Base-by-base conservation (phyloP, 2,888 invertebrate genomes). In the Acanthococcus lagerstroemiae region DNA sequence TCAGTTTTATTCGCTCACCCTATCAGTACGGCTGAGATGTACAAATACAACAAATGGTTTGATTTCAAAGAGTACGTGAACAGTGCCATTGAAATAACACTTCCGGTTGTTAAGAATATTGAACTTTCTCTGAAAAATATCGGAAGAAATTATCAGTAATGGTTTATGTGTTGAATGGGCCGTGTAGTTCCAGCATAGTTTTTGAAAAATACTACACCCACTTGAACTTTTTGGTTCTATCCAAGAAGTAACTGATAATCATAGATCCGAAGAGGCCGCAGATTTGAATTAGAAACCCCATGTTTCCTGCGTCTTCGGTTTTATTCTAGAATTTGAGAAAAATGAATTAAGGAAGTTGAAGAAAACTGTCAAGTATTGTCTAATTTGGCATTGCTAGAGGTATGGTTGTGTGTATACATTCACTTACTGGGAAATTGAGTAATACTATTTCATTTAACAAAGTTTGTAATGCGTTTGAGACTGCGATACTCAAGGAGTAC, bases 261-360 rank as follows among this genome's bases (percentile, higher is more conserved):
- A 97, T 88, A 0, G 95, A 94, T 2, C 97, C 97, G 6, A 87
- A 74, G 87, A 97, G 94, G 25, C 97, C 97, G 3, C 94, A 87
- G 21, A 95, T 81, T 1, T 96, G 90, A 71, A 97, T 90, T 61
- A 89, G 84, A 55, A 96, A 78, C 0, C 96, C 96, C 72, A 96
- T 93, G 69, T 88, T 83, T 25, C 96, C 96, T 0, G 90, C 91
- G 74, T 92, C 88, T 71, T 83, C 80, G 72, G 85, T 82, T 5
- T 82, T 82, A 12, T 78, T 81, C 86, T 88, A 74, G 54, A 78
- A 26, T n/a, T 15, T 37, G n/a, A 3, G n/a, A 3, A 37, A 37
- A 37, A 37, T 37, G 37, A n/a, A n/a, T n/a, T n/a, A n/a, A n/a
- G n/a, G n/a, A n/a, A n/a, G n/a, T n/a, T n/a, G n/a, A n/a, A n/a